These are phyloP conservation scores for Gobio gobio DNA, from an alignment of 2,113 vertebrate genomes.

Conservation along the genomic window DNA sequence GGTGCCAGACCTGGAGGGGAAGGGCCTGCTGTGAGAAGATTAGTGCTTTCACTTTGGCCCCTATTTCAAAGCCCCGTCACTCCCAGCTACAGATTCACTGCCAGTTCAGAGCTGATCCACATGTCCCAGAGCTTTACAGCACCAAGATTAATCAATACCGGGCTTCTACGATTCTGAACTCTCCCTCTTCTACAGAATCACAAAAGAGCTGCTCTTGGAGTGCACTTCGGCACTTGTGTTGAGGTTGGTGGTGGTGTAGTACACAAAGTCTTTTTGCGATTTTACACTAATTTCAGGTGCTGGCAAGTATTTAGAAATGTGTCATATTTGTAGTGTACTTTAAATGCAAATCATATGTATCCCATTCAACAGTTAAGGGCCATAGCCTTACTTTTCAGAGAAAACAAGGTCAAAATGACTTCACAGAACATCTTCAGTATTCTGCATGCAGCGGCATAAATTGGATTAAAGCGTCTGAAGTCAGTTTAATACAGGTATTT, in stretches of 20 bases:
- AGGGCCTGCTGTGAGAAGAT: conserved; percentile 47
- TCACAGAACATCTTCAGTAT: neutral
- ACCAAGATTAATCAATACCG: conserved; percentile 55
- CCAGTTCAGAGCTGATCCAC: conserved; percentile 46
- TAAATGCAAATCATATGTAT: neutral
- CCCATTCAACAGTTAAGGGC: neutral
- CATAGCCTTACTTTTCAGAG: neutral
- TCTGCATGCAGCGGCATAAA: neutral
- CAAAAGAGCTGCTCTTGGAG: conserved; percentile 19
- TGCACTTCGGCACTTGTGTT: conserved; percentile 18
- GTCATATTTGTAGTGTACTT: neutral
- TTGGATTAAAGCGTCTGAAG: neutral
- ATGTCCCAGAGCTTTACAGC: conserved; percentile 27
- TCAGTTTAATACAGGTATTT: neutral
- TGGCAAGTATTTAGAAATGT: neutral
- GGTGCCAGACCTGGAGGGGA: conserved; percentile 36
- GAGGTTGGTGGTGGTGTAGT: neutral
- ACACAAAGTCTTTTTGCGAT: neutral
- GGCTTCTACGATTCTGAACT: conserved; percentile 42
- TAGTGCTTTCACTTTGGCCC: conserved; percentile 39
- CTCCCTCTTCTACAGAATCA: neutral
- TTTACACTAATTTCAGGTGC: neutral
- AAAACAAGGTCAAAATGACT: neutral
- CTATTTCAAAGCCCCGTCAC: conserved; percentile 49
- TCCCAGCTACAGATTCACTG: conserved; percentile 34